Evolutionary conservation across 2,113 vertebrate genomes (phyloP).

Genomic region (Lonchura striata): DNA sequence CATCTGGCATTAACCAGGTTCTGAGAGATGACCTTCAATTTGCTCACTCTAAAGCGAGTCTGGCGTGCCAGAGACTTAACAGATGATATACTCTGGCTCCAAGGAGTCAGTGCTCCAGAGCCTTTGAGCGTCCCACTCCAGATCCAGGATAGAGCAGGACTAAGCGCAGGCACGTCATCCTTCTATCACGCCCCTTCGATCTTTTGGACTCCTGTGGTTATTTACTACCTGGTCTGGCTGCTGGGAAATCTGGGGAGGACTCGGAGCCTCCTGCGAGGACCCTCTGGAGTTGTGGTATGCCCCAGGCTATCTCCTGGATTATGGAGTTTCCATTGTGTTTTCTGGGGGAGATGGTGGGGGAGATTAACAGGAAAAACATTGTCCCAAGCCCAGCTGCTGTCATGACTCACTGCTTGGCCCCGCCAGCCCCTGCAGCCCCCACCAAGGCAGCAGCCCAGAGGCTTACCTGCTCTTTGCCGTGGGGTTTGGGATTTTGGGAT

Average conservation of each 20-base stretch:
- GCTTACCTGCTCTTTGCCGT: background rate
- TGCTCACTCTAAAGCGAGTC: slow-evolving; percentile 32
- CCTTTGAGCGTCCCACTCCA: background rate
- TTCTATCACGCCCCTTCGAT: background rate
- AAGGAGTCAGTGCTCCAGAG: slow-evolving; percentile 19
- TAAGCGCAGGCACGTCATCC: background rate
- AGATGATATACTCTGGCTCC: slow-evolving; percentile 56
- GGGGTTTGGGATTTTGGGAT: background rate
- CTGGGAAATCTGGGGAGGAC: background rate
- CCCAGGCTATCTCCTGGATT: slow-evolving; percentile 12
- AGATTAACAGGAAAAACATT: slow-evolving; percentile 20
- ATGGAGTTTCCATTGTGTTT: slow-evolving; percentile 33
- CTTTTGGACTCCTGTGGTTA: background rate
- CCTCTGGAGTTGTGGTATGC: slow-evolving; percentile 32
- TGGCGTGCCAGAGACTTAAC: slow-evolving; percentile 57
- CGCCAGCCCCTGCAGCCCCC: background rate
- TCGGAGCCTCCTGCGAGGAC: background rate
- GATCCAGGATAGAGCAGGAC: background rate
- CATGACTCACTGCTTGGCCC: background rate
- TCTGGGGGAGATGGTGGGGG: background rate
- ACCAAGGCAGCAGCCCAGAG: background rate
- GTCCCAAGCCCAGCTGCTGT: background rate
- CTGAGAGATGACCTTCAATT: slow-evolving; percentile 58
- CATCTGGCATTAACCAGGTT: slow-evolving; percentile 61
- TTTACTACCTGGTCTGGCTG: slow-evolving; percentile 49